Conservation (phyloP, 2,888 invertebrate species). For the Cryptus armator region DNA sequence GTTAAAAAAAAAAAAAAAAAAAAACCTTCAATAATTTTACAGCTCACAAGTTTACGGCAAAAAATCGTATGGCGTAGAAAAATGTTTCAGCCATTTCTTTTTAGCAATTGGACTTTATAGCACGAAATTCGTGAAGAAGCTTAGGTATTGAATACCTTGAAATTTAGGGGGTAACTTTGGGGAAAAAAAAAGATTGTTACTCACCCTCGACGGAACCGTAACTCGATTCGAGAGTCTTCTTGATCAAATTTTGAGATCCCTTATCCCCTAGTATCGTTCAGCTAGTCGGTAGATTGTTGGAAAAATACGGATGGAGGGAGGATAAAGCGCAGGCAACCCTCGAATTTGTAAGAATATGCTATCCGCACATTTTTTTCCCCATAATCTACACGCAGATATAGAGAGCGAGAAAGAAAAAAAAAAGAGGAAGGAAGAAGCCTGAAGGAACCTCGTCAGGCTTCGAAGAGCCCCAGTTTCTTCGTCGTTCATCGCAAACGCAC, state of each 20-base stretch:
- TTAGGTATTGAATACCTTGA: background rate
- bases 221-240: constrained; percentile 28
- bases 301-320: constrained; percentile 12
- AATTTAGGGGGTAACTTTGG: background rate
- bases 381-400: constrained; percentile 26
- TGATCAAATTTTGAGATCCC: constrained; percentile 16
- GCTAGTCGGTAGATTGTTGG: constrained; percentile 23
- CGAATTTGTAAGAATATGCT: constrained; percentile 49
- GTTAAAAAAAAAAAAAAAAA: background rate
- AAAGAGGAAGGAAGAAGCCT: constrained; percentile 2
- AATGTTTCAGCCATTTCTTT: background rate
- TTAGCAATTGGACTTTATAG: background rate
- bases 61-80: background rate
- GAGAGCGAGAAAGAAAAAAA: background rate
- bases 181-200: background rate
- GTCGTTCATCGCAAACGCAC: constrained; percentile 19
- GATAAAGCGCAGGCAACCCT: constrained; percentile 37
- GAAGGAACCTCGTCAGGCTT: constrained; percentile 33
- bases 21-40: background rate
- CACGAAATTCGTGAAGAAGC: background rate
- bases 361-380: constrained; percentile 35
- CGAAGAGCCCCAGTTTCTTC: constrained; percentile 22
- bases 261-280: background rate
- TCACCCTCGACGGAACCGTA: background rate
- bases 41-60: background rate